phyloP scores from a whole-genome alignment of 2,113 vertebrate genomes.

The Brachionichthys hirsutus region DNA sequence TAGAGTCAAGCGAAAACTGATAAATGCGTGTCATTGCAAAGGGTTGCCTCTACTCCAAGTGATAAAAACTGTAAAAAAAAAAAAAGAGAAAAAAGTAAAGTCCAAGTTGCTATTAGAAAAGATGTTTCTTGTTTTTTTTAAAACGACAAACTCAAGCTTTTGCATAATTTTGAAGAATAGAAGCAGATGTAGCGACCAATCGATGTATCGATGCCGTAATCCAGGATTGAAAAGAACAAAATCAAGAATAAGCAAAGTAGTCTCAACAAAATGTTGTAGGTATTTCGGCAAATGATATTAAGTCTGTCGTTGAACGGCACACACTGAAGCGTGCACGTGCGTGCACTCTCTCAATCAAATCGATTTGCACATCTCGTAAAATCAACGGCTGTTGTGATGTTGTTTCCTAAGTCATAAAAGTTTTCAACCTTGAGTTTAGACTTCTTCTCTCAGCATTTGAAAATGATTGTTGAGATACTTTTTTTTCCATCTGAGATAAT shows the following conservation, averaged over 20 bases:
- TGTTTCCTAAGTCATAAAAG: background rate
- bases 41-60: background rate
- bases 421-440: constrained; percentile 20
- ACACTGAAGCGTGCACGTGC: background rate
- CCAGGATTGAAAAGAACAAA: background rate
- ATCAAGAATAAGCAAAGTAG: background rate
- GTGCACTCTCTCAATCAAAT: constrained; percentile 14
- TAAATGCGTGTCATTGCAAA: constrained; percentile 9
- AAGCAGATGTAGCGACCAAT: background rate
- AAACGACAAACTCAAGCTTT: background rate
- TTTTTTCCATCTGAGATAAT: too few relatives aligned
- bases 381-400: background rate
- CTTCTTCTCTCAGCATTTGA: too few relatives aligned
- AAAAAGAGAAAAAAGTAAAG: background rate
- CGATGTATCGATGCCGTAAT: background rate
- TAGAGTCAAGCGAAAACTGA: background rate
- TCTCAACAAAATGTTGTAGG: constrained; percentile 24
- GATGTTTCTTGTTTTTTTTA: constrained; percentile 8
- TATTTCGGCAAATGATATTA: constrained; percentile 15
- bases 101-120: constrained; percentile 15
- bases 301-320: constrained; percentile 29
- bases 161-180: background rate
- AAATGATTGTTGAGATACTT: too few relatives aligned
- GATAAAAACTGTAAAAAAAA: background rate
- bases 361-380: constrained; percentile 21